These are phyloP conservation scores for Pitangus sulphuratus DNA, from an alignment of 2,797 vertebrate species.

Conservation along the genomic window DNA sequence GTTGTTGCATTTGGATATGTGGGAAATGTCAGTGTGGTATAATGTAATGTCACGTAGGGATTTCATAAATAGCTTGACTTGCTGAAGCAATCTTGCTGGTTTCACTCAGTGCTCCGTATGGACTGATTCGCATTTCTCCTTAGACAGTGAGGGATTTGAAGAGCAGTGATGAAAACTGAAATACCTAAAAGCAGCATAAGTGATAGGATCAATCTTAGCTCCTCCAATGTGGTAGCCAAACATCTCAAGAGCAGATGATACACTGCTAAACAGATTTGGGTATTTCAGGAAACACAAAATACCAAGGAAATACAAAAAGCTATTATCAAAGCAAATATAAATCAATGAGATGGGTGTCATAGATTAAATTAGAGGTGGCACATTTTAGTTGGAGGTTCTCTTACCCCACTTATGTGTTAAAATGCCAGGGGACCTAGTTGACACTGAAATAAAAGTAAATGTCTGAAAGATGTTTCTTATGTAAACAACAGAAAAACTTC, in stretches of 20 bases:
- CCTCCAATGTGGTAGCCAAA: background rate
- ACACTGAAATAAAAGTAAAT: background rate
- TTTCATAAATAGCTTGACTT: constrained; percentile 8
- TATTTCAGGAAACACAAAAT: background rate
- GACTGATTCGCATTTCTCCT: background rate
- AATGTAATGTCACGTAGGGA: background rate
- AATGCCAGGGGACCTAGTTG: background rate
- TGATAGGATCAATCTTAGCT: background rate
- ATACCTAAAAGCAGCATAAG: background rate
- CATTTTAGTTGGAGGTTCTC: background rate
- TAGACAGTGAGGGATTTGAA: background rate
- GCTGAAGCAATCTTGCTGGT: background rate
- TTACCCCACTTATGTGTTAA: background rate
- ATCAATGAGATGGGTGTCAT: background rate
- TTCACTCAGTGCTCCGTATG: background rate
- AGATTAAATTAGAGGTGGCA: background rate
- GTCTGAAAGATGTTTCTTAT: background rate
- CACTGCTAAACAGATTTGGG: background rate
- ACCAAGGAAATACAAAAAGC: background rate
- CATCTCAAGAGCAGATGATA: background rate
- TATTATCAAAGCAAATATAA: background rate
- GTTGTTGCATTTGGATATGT: background rate
- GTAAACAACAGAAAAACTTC: background rate
- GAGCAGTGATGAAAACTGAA: background rate
- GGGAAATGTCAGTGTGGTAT: background rate